Conservation (phyloP, 2,888 invertebrate genomes). For the Euplagia quadripunctaria region DNA sequence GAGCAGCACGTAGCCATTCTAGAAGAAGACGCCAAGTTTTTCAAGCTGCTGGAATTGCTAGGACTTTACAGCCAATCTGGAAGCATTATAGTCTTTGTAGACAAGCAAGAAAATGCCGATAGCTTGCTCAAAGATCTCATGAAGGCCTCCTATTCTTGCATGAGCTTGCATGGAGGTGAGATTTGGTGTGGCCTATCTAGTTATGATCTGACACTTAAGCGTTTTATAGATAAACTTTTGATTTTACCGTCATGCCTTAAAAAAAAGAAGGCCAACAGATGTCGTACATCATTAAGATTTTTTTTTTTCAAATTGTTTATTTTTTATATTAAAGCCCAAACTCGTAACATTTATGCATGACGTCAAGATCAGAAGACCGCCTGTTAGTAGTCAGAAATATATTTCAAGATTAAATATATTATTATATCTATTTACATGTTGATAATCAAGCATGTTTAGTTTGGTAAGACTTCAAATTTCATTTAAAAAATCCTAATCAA, state of each 20-base stretch:
- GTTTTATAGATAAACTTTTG: background rate
- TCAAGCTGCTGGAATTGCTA: constrained; percentile 98
- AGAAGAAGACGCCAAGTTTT: constrained; percentile 98
- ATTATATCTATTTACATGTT: no score
- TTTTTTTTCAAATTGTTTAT: no score
- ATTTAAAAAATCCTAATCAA: background rate
- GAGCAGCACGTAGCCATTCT: constrained; percentile 97
- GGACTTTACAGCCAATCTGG: constrained; percentile 97
- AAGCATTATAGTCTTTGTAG: constrained; percentile 98
- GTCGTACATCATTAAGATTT: background rate
- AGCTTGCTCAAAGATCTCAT: constrained; percentile 97
- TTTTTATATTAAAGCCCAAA: no score
- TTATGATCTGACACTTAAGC: background rate
- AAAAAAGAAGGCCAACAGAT: background rate
- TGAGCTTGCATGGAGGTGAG: constrained; percentile 97
- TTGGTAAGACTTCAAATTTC: background rate
- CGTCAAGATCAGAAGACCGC: background rate
- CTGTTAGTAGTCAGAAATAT: background rate
- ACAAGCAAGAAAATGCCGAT: constrained; percentile 99
- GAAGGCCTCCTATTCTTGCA: constrained; percentile 98
- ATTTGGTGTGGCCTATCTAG: constrained; percentile 9
- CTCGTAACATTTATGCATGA: background rate
- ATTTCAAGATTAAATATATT: background rate
- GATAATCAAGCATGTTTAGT: background rate
- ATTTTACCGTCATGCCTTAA: background rate